A percentile compares a stretch with the other conserved stretches of the same genome.
Evolutionary conservation across 2,888 invertebrate species (phyloP).

Genomic region (Marronus borbonicus): DNA sequence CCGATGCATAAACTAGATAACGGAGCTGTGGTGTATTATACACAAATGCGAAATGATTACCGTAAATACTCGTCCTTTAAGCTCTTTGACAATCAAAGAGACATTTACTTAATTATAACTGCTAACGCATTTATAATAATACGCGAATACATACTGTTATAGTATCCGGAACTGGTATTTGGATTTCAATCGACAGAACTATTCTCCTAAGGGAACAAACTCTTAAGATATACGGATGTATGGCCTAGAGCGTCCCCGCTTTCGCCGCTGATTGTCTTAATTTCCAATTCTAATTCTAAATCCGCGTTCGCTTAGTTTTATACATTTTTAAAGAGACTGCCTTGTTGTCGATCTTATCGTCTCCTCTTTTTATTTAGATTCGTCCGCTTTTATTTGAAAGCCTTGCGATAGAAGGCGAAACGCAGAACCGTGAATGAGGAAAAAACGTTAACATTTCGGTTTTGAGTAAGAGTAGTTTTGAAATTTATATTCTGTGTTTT

Average conservation of each 20-base stretch:
- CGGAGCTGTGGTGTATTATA: not conserved
- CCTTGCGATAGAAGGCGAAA: not conserved
- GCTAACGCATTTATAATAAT: not conserved
- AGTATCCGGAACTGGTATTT: not conserved
- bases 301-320: slow-evolving; percentile 31
- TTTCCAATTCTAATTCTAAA: slow-evolving; percentile 38
- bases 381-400: slow-evolving; percentile 32
- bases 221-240: not conserved
- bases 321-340: slow-evolving; percentile 33
- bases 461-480: too few species aligned
- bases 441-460: not conserved
- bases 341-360: slow-evolving; percentile 33
- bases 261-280: slow-evolving; percentile 12
- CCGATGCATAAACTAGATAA: slow-evolving; percentile 10
- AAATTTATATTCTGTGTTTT: not conserved
- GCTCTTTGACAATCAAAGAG: slow-evolving; percentile 2
- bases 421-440: not conserved
- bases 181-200: slow-evolving; percentile 3
- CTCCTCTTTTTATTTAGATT: slow-evolving; percentile 24
- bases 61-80: not conserved
- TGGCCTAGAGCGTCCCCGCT: not conserved
- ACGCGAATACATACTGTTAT: not conserved
- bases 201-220: not conserved
- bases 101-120: slow-evolving; percentile 8
- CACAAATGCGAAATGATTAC: not conserved